These are phyloP conservation scores for Spialia ferax DNA, from an alignment of 2,888 invertebrate species.

Conservation along the genomic window DNA sequence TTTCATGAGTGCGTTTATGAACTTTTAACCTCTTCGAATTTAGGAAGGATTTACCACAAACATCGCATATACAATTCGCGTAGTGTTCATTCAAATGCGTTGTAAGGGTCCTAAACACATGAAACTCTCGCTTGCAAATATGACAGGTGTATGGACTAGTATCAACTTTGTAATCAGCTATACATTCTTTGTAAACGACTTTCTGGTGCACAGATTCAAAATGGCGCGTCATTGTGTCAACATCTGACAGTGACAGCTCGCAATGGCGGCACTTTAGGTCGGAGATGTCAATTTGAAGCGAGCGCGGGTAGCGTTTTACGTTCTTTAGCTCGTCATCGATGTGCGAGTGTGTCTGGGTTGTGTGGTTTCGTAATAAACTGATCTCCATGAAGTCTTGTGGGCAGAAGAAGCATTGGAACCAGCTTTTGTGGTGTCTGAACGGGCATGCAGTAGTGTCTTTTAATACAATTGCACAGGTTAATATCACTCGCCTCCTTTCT, in stretches of 20 bases:
- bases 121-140: slow-evolving; percentile 67
- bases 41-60: slow-evolving; percentile 81
- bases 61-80: slow-evolving; percentile 79
- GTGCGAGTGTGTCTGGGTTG: slow-evolving; percentile 55
- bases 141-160: slow-evolving; percentile 70
- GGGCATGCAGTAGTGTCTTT: slow-evolving; percentile 74
- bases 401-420: slow-evolving; percentile 80
- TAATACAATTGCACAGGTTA: slow-evolving; percentile 67
- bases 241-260: slow-evolving; percentile 61
- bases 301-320: slow-evolving; percentile 72
- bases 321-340: slow-evolving; percentile 65
- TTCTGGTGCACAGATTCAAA: slow-evolving; percentile 64
- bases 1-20: slow-evolving; percentile 80
- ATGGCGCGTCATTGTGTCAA: slow-evolving; percentile 65
- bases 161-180: slow-evolving; percentile 75
- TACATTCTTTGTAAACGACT: slow-evolving; percentile 71
- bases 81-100: slow-evolving; percentile 82
- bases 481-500: slow-evolving; percentile 65
- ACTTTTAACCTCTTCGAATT: slow-evolving; percentile 80
- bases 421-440: slow-evolving; percentile 75
- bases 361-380: slow-evolving; percentile 62
- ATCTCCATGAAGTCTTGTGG: slow-evolving; percentile 71
- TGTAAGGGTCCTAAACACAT: slow-evolving; percentile 72
- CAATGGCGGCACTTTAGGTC: slow-evolving; percentile 70
- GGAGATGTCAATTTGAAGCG: slow-evolving; percentile 75